Percentiles rank a stretch among this genome's conserved stretches.
Evolutionary conservation across 1,140 invertebrate genomes (phyloP).

Genomic region (Drosophila athabasca): DNA sequence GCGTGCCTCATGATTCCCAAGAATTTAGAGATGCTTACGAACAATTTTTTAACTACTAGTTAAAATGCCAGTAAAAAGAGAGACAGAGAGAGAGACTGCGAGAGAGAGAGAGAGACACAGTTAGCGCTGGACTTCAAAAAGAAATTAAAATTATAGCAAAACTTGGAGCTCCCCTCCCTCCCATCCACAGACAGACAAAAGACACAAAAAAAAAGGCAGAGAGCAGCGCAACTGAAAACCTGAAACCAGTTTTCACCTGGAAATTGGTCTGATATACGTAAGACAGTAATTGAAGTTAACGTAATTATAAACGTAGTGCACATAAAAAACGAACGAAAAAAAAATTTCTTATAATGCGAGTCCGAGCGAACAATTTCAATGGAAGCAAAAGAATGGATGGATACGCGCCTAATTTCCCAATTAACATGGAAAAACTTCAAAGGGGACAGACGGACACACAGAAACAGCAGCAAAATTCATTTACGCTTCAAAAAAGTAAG

Average conservation of each 20-base stretch:
- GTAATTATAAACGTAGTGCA: conserved; percentile 70
- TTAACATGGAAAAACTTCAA: conserved; percentile 66
- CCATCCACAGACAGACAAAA: conserved; percentile 3
- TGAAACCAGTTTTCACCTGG: conserved; percentile 56
- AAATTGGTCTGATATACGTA: conserved; percentile 73
- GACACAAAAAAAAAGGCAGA: conserved; percentile 37
- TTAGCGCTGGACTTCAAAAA: conserved; percentile 70
- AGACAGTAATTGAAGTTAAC: conserved; percentile 75
- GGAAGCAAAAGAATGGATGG: conserved; percentile 12
- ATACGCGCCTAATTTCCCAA: conserved; percentile 59
- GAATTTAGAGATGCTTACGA: conserved; percentile 49
- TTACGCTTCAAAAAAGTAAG: conserved; percentile 51
- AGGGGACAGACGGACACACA: conserved; percentile 30
- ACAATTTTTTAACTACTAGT: conserved; percentile 63
- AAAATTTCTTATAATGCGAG: conserved; percentile 20
- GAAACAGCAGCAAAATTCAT: conserved; percentile 36
- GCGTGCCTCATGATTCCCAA: conserved; percentile 3
- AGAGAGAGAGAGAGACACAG: conserved; percentile 23
- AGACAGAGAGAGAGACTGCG: neutral
- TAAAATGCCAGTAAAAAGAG: conserved; percentile 42
- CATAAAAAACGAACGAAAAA: conserved; percentile 22
- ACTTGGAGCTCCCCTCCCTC: conserved; percentile 10
- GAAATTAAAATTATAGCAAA: conserved; percentile 77
- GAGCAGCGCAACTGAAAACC: neutral
- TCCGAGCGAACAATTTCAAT: conserved; percentile 13